A percentile compares a stretch with the other conserved stretches of the same genome.
Conservation (phyloP, 2,113 vertebrate genomes). For the Nyctereutes procyonoides region DNA sequence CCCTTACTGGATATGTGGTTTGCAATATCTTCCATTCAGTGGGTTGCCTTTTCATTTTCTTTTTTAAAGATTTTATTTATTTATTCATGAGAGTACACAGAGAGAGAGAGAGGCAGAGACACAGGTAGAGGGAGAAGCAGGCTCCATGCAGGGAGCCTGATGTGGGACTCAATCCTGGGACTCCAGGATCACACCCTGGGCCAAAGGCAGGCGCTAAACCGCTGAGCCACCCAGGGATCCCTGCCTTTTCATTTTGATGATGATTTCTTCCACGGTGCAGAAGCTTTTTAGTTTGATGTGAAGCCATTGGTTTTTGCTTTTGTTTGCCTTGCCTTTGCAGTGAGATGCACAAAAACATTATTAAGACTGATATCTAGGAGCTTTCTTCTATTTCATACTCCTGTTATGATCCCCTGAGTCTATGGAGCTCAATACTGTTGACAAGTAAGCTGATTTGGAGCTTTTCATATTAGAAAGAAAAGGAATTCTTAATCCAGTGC, state of each 20-base stretch:
- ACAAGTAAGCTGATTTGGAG: background rate
- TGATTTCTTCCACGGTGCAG: background rate
- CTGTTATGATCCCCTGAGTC: background rate
- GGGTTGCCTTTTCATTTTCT: background rate
- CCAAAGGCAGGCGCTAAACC: too few relatives aligned
- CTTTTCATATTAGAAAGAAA: background rate
- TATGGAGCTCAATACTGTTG: background rate
- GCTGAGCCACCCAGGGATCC: too few relatives aligned
- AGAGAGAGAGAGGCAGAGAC: too few relatives aligned
- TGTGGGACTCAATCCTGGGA: too few relatives aligned
- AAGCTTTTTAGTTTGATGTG: background rate
- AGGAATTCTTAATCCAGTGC: background rate
- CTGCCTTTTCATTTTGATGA: background rate
- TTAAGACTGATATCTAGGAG: background rate
- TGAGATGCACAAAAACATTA: background rate
- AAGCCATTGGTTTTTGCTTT: background rate
- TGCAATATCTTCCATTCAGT: background rate
- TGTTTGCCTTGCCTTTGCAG: background rate
- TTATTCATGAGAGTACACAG: too few relatives aligned
- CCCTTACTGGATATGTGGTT: background rate
- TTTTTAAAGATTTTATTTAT: too few relatives aligned
- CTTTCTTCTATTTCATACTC: background rate
- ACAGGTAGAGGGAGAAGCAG: too few relatives aligned
- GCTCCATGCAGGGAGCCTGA: too few relatives aligned
- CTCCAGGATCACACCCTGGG: too few relatives aligned